Conservation (phyloP, 2,797 vertebrate species). For the Pempheris klunzingeri region DNA sequence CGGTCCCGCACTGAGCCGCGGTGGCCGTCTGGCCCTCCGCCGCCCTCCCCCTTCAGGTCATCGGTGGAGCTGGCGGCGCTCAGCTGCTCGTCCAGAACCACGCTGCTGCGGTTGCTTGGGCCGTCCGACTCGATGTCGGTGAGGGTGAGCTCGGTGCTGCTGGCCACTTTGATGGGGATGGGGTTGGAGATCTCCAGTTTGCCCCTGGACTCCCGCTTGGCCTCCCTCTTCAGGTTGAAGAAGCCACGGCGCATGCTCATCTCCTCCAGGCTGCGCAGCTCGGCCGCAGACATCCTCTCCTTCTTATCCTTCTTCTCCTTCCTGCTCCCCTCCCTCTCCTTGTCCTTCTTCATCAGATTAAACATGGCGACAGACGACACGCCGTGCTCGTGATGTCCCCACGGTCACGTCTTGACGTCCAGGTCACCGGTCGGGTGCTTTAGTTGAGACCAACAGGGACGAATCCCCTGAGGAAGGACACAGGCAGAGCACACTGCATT, state of each 20-base stretch:
- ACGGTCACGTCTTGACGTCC: constrained; percentile 43
- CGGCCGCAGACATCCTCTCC: constrained; percentile 95
- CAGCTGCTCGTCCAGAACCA: constrained; percentile 93
- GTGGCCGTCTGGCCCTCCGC: constrained; percentile 84
- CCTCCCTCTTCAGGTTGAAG: constrained; percentile 95
- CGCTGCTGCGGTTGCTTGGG: constrained; percentile 92
- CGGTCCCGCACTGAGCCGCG: constrained; percentile 93
- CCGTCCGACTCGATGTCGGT: constrained; percentile 94
- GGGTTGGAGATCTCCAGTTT: constrained; percentile 98
- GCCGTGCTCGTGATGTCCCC: constrained; percentile 50
- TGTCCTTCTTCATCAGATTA: constrained; percentile 95
- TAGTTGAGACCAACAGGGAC: constrained; percentile 39
- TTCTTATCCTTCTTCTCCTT: constrained; percentile 97
- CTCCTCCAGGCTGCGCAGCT: constrained; percentile 96
- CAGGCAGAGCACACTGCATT: constrained; percentile 12
- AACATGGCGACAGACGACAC: constrained; percentile 87
- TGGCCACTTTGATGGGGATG: constrained; percentile 98
- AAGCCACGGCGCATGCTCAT: constrained; percentile 97
- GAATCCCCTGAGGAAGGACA: constrained; percentile 61
- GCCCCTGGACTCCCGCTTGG: constrained; percentile 92
- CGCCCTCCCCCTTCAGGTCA: constrained; percentile 90
- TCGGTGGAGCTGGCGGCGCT: constrained; percentile 96
- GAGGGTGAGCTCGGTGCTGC: constrained; percentile 92
- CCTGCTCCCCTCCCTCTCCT: constrained; percentile 91
- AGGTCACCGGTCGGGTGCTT: constrained; percentile 32